Base-by-base conservation (phyloP, 2,113 vertebrate species). In the Emberiza fucata region DNA sequence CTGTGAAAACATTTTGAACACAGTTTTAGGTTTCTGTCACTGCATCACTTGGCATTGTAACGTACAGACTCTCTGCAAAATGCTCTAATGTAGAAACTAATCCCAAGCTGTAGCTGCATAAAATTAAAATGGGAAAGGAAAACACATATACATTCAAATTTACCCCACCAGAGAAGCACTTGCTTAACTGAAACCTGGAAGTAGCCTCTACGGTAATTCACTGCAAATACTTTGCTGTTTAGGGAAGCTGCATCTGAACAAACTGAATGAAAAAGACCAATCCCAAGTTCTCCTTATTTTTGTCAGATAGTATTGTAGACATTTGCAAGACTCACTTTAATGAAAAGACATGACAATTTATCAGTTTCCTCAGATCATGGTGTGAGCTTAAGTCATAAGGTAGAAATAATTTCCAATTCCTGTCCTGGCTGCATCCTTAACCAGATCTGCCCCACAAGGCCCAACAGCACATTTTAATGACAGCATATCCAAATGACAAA, bases 1-100 rank as follows among this genome's bases (percentile, higher is more conserved):
- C 99, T 99, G 95, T 93, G 94, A 95, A 97, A 82, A 92, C 37
- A 98, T 96, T 95, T 93, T 88, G 84, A 90, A 60, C 20, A 27
- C 7, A 63, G 64, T 94, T 93, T 91, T 94, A 88, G 71, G 23
- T 84, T 95, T 92, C 47, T 92, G 87, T 88, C 88, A 45, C 77
- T 56, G 44, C 33, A 80, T 53, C 33, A 60, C 35, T 61, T 37
- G 51, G 44, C 64, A 72, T 7, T 54, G 10, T 42, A 54, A 50
- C 42, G 44, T 91, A 83, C 18, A 86, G 47, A 54, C 21, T 59
- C 16, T 54, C 39, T 92, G 54, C 68, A 91, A 86, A 56, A 48
- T 8, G 13, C n/a, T 81, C 40, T 39, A 57, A 64, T 25, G 8
- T 33, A 40, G 54, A 47, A 84, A 22, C 40, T 54, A 80, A 84